Evolutionary conservation across 2,888 invertebrate genomes (phyloP), one percentile per base, ranked within the genome.

Genomic region (Megalurothrips usitatus): DNA sequence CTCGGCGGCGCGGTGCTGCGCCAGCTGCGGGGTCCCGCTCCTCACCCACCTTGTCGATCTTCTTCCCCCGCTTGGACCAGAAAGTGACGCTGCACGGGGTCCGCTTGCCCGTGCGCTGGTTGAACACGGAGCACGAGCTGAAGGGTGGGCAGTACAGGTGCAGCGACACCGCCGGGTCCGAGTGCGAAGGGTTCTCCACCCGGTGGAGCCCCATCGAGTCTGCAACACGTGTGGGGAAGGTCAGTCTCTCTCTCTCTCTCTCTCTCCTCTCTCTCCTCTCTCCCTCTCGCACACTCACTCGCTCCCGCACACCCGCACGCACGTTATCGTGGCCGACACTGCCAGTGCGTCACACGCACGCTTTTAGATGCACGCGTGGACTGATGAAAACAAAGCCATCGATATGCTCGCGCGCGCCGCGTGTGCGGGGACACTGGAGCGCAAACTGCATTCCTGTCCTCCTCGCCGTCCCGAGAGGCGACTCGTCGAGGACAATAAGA

Each of bases 141-240:
- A 96, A 99, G 0, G 98, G 98, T 0, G 98, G 99, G 84, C 95
- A 95, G 88, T 99, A 99, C 3, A 99, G 90, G 86, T 99, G 99
- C 47, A 99, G 89, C 10, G 96, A 97, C 0, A 98, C 94, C 0
- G 98, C 94, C 0, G 93, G 91, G 85, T 98, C 95, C 0, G 93
- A 92, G 86, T 97, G 94, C 14, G 96, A 97, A 0, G 94, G 91
- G 87, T 99, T 99, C 88, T 98, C 98, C 84, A 99, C 96, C 0
- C 98, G 92, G 87, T 99, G 99, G 19, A 99, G 90, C 0, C 99
- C 99, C 84, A 98, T 88, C 0, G 94, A 93, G 88, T 99, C 98
- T 98, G 88, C 4, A 83, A 49, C 48, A 79, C 78, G 14, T 8
- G 43, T 26, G 68, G 68, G n/a, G 23, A n/a, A 23, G 23, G 68